Percentiles rank a stretch among this genome's conserved stretches.
phyloP scores from a whole-genome alignment of 2,113 vertebrate species.

The Atrichornis clamosus region DNA sequence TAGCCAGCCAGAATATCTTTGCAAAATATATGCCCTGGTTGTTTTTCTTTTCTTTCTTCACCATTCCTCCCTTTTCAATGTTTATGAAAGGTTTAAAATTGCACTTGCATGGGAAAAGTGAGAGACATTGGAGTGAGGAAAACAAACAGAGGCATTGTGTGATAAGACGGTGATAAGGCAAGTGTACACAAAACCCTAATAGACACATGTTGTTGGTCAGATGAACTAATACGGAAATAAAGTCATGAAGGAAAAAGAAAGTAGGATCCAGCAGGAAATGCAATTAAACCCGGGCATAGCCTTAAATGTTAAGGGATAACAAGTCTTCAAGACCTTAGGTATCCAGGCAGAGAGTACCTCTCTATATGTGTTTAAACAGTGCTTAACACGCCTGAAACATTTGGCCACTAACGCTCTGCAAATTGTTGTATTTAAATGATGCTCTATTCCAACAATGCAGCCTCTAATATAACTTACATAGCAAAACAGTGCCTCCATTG shows the following conservation, averaged over 20 bases:
- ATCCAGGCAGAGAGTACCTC: background rate
- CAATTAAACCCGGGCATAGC: background rate
- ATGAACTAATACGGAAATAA: background rate
- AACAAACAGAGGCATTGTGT: background rate
- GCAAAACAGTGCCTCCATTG: background rate
- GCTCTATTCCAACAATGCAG: background rate
- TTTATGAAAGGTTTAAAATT: constrained; percentile 10
- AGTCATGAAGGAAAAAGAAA: background rate
- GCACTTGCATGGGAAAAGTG: background rate
- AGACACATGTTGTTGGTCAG: background rate
- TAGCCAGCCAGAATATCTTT: background rate
- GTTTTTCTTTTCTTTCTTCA: background rate
- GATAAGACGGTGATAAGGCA: background rate
- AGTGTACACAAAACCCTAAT: background rate
- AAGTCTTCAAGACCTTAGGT: background rate
- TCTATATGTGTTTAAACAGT: background rate
- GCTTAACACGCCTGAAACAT: background rate
- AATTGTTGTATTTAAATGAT: background rate
- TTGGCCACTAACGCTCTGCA: background rate
- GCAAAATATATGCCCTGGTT: background rate
- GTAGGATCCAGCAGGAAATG: background rate
- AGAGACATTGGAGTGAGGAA: background rate
- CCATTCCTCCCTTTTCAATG: background rate
- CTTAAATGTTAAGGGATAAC: background rate
- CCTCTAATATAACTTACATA: background rate